Conservation (phyloP, 1,140 invertebrate species). For the Ceratosolen solmsi region DNA sequence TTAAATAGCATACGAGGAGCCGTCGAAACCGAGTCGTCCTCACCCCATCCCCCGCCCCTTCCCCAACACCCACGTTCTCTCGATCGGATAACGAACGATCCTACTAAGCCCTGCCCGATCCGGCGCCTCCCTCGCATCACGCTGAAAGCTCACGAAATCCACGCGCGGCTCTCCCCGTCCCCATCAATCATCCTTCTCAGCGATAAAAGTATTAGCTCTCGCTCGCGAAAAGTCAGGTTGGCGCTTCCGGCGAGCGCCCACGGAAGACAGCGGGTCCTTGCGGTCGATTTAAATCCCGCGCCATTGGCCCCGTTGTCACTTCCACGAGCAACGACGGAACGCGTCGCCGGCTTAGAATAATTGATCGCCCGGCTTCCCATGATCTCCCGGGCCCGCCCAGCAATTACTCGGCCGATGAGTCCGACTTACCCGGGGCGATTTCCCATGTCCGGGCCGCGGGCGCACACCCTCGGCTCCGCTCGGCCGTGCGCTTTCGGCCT, state of each 20-base stretch:
- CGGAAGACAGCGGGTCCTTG: neutral
- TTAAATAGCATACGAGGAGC: neutral
- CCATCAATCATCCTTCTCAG: neutral
- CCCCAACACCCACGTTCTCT: neutral
- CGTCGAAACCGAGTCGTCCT: neutral
- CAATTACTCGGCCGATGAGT: slow-evolving; percentile 64
- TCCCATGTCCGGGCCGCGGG: slow-evolving; percentile 57
- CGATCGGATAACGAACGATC: neutral
- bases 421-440: slow-evolving; percentile 57
- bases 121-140: neutral
- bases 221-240: neutral
- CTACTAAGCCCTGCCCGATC: neutral
- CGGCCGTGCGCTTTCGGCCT: neutral
- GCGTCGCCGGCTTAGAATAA: slow-evolving; percentile 56
- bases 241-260: neutral
- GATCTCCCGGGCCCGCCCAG: slow-evolving; percentile 61
- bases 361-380: slow-evolving; percentile 67
- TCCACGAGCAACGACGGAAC: neutral
- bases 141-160: neutral
- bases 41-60: no score
- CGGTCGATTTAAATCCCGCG: neutral
- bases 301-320: slow-evolving; percentile 23
- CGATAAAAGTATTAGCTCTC: neutral
- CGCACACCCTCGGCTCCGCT: slow-evolving; percentile 47
- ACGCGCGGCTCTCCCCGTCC: neutral